Conservation (phyloP, 2,888 invertebrate species). For the Branchellion lobata region DNA sequence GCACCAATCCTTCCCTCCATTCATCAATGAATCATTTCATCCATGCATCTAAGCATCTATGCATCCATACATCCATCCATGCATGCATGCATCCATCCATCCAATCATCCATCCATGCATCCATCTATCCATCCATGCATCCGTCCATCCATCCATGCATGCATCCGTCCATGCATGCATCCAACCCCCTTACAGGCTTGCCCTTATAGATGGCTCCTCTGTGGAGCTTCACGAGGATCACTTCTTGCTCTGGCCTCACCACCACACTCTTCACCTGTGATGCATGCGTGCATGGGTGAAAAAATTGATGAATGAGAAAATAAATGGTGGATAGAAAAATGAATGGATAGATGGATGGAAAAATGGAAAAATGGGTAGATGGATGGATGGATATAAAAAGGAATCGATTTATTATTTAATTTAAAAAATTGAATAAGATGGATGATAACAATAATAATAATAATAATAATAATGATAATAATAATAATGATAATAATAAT, state of each 20-base stretch:
- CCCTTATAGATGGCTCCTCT: constrained; percentile 86
- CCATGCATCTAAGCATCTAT: not conserved
- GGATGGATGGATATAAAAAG: not conserved
- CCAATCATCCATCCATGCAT: not conserved
- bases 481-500: too few relatives aligned
- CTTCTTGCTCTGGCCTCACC: constrained; percentile 79
- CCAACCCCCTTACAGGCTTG: constrained; percentile 65
- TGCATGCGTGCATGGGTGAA: not conserved
- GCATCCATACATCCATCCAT: not conserved
- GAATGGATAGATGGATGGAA: not conserved
- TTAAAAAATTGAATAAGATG: not conserved
- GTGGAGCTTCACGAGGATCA: constrained; percentile 79
- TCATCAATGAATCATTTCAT: too few relatives aligned
- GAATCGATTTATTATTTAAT: too few relatives aligned
- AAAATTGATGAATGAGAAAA: not conserved
- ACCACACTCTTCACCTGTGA: constrained; percentile 73
- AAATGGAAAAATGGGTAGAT: not conserved
- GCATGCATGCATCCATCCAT: too few relatives aligned
- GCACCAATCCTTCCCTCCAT: not conserved
- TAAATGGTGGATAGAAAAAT: not conserved
- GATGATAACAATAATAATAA: constrained; percentile 3
- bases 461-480: too few relatives aligned
- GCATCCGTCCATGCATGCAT: not conserved
- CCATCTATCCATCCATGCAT: not conserved
- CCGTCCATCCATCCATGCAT: not conserved